Evolutionary conservation across 2,888 invertebrate species (phyloP), one percentile per base, ranked within the genome.

Genomic region (Spialia ferax): DNA sequence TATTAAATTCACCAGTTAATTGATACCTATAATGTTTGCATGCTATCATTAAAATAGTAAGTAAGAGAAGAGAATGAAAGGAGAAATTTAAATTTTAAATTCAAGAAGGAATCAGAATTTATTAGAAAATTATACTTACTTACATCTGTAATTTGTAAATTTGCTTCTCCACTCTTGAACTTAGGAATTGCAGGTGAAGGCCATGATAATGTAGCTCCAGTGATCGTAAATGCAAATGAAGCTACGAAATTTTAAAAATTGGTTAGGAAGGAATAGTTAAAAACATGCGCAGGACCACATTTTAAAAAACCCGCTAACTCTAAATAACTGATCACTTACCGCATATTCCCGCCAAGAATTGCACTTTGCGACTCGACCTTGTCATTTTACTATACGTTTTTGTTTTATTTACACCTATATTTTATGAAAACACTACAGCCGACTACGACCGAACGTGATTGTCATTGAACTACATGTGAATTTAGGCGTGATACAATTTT

Each of bases 111-210:
- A 48, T 20, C n/a, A 18, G 5, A 42, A 48, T 5, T 20, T 4
- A 20, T 10, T 10, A 48, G 10, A 48, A 6, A 57, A 57, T 20
- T 10, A 20, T 13, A 13, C 57, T n/a, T n/a, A 85, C 91, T 87
- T 80, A 93, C 94, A 76, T 93, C 88, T 50, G 87, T 86, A 61
- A 94, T 89, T 68, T 81, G 69, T 56, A 94, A 72, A 71, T 85
- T 82, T 3, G 91, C 85, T 71, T 88, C 89, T 15, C 91, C 91
- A 68, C 76, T 89, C 73, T 85, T 87, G 76, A 95, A 87, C 81
- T 94, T 93, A 50, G 94, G 94, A 74, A 95, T 87, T 26, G 93
- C 94, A n/a, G 95, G 95, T 1, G 95, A 95, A 0, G 94, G 86
- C 94, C 94, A 95, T 8, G 94, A 91, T 63, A 93, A 77, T 7